A percentile compares a stretch with the other conserved stretches of the same genome.
These are phyloP conservation scores for Grantiella picta DNA, from an alignment of 2,113 vertebrate species.

Conservation along the genomic window DNA sequence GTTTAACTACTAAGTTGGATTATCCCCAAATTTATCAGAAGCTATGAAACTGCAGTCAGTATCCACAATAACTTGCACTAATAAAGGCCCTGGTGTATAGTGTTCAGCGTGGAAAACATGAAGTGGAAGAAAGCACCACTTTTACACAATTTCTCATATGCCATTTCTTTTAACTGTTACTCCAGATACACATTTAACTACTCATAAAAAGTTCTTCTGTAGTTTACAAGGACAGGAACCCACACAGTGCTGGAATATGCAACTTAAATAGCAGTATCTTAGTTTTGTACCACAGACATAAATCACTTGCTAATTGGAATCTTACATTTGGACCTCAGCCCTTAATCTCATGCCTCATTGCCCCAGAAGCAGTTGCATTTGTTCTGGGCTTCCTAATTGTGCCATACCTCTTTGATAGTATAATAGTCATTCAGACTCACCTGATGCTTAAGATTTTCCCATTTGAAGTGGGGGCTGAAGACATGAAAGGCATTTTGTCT, in stretches of 20 bases:
- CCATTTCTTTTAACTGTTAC: background rate
- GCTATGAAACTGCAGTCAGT: background rate
- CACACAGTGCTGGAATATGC: background rate
- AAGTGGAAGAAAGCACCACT: background rate
- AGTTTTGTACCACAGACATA: background rate
- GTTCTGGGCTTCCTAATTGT: constrained; percentile 6
- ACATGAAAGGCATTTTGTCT: background rate
- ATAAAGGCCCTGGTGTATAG: background rate
- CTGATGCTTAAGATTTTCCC: background rate
- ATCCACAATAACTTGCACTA: background rate
- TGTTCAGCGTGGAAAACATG: background rate
- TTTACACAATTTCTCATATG: background rate
- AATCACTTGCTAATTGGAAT: constrained; percentile 55
- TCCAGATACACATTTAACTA: background rate
- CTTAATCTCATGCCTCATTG: constrained; percentile 52
- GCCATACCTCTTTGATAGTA: background rate
- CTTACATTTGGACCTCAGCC: constrained; percentile 29
- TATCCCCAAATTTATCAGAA: background rate
- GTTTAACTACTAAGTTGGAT: background rate
- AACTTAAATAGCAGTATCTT: constrained; percentile 27
- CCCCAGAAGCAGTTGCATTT: constrained; percentile 32
- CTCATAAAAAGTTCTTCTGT: background rate
- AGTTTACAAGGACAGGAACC: background rate
- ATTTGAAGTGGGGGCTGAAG: background rate
- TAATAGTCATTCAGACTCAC: background rate